Evolutionary conservation across 2,888 invertebrate species (phyloP), one percentile per base, ranked within the genome.

Genomic region (Leptura quadrifasciata): DNA sequence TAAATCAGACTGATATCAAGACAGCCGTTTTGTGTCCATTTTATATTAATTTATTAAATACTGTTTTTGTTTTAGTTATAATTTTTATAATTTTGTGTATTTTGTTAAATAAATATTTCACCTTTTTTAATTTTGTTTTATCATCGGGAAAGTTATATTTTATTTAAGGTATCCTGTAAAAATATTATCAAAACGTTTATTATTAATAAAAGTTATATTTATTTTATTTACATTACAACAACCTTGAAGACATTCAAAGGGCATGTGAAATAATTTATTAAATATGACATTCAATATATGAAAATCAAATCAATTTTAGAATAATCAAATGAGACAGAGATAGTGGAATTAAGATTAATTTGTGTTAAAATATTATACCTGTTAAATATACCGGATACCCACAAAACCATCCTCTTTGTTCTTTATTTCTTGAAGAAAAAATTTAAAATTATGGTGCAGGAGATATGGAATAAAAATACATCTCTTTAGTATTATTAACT

Each of bases 31-130:
- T 39, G 58, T 17, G 35, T 31, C 54, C 27, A 5, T 68, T 68
- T 55, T 54, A 68, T 47, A 58, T 58, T 39, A 58, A 39, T 69
- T 57, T 57, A 69, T 58, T 68, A 31, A 17, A 18, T 68, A 20
- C 58, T 57, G 12, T 63, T 31, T 63, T 27, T 39, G 39, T 35
- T 69, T 58, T 21, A 47, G 21, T 2, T 67, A 17, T 21, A n/a
- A n/a, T 68, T 65, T 65, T 64, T 64, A 64, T 64, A 64, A 64
- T 64, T 55, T 27, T 67, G 54, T 67, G 21, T 64, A 18, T 64
- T 18, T 64, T 64, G 20, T 39, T 65, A 27, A 27, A 60, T 24
- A 60, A 24, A 60, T 21, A 57, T 20, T 17, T 55, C 17, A 10
- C 9, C 18, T 17, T 55, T n/a, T 52, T 55, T 55, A 55, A 55